Evolutionary conservation across 2,888 invertebrate genomes (phyloP).

Genomic region (Ennomos fuscantarius): DNA sequence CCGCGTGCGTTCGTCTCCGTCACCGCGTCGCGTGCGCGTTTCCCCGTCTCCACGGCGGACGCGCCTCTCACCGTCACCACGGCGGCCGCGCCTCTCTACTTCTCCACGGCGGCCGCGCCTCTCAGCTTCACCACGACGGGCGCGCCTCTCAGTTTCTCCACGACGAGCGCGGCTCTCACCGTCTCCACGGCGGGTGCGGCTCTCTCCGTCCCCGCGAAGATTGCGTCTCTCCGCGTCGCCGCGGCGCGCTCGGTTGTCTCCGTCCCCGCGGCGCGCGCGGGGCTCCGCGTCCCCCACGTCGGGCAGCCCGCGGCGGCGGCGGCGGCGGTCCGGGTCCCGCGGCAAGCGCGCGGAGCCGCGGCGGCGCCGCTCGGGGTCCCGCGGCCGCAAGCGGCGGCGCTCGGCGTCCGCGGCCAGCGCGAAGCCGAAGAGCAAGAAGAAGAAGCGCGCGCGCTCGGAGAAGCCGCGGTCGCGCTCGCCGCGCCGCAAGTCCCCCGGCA

Average conservation of each 20-base stretch:
- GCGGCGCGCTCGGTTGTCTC: too few relatives aligned
- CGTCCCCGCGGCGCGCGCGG: slow-evolving; percentile 17
- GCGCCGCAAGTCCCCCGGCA: slow-evolving; percentile 55
- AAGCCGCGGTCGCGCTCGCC: slow-evolving; percentile 54
- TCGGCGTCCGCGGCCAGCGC: slow-evolving; percentile 47
- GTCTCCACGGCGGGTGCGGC: slow-evolving; percentile 11
- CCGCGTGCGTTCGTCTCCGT: slow-evolving; percentile 31
- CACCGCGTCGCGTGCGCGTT: slow-evolving; percentile 38
- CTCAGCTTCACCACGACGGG: too few relatives aligned
- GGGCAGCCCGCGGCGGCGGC: slow-evolving; percentile 32
- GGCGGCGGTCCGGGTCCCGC: slow-evolving; percentile 45
- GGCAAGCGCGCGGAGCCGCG: slow-evolving; percentile 38
- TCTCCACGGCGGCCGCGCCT: slow-evolving; percentile 12
- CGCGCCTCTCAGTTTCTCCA: slow-evolving; percentile 33
- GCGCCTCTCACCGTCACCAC: slow-evolving; percentile 41
- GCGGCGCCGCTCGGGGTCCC: slow-evolving; percentile 52
- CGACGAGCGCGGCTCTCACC: slow-evolving; percentile 18
- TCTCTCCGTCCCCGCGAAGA: too few relatives aligned
- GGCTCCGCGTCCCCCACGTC: slow-evolving; percentile 20
- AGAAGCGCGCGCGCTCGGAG: slow-evolving; percentile 60
- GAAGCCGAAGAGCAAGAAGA: slow-evolving; percentile 58
- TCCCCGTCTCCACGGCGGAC: slow-evolving; percentile 46
- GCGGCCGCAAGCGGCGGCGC: slow-evolving; percentile 56
- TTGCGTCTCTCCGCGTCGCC: too few relatives aligned
- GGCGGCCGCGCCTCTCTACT: slow-evolving; percentile 49